Base-by-base conservation (phyloP, 2,888 invertebrate species). In the Drosophila setosimentum region DNA sequence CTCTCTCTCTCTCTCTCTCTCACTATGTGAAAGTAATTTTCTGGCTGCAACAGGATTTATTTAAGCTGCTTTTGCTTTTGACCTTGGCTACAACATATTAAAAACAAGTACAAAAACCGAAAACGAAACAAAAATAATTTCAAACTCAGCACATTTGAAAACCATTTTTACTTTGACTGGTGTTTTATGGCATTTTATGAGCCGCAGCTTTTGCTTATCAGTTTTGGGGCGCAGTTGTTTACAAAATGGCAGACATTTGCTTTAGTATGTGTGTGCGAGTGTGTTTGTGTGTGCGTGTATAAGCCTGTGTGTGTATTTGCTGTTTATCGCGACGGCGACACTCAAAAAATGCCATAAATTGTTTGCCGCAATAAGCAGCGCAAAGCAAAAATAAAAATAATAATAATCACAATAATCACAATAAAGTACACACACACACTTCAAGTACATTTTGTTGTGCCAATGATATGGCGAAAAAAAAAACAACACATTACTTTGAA, bases 281-380 rank as follows among this genome's bases (percentile, higher is more conserved):
- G 67, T 37, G 49, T 37, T n/a, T 30, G 66, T 29, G 42, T n/a
- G 27, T 64, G 24, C n/a, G n/a, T 57, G 16, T 65, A 35, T 57
- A 35, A 27, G 27, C n/a, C n/a, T 59, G 42, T 45, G 24, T 57
- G 13, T 42, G 53, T 45, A n/a, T n/a, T 48, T 29, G 13, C 13
- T 27, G 72, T 69, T 78, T 78, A 73, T 73, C 77, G 73, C 77
- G n/a, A 16, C 29, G 35, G 30, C 58, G 24, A 61, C 77, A 66
- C 81, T 87, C 66, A 71, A 73, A 88, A 84, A 86, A 72, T 80
- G 78, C 67, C 89, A 85, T 85, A 83, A 88, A 81, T 83, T 80
- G 78, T 86, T 88, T 74, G 88, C 77, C 58, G 18, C 24, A 78
- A 68, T 37, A 51, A 29, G 18, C 63, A 59, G 35, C 24, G 54